phyloP scores from a whole-genome alignment of 2,797 vertebrate species.

The Hoplostethus mediterraneus region DNA sequence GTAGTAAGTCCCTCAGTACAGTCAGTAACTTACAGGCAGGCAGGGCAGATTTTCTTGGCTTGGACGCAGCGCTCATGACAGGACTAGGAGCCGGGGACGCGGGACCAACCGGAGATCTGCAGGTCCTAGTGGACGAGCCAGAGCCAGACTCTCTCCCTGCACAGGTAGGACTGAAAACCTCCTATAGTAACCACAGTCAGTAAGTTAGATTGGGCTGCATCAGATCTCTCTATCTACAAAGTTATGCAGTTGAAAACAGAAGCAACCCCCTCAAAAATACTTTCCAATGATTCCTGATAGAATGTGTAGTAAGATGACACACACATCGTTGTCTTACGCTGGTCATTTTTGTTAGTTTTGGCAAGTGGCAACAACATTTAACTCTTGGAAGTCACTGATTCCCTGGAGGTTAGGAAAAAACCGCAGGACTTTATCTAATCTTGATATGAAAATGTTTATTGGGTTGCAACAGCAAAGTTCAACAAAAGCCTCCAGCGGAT shows the following conservation, averaged over 20 bases:
- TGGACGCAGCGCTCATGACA: conserved; percentile 79
- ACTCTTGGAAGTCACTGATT: conserved; percentile 15
- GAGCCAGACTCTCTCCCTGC: conserved; percentile 71
- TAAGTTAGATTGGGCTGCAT: not conserved
- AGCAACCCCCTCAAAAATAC: not conserved
- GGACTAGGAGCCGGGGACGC: conserved; percentile 80
- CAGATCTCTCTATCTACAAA: conserved; percentile 8
- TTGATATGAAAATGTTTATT: conserved; percentile 5
- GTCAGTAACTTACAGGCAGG: conserved; percentile 66
- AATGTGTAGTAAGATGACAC: conserved; percentile 1
- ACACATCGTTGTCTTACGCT: too few species aligned
- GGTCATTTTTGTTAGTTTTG: not conserved
- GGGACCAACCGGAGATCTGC: conserved; percentile 81
- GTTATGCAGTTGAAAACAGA: conserved; percentile 13
- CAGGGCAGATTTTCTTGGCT: conserved; percentile 79
- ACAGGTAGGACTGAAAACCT: conserved; percentile 70
- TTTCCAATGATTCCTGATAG: not conserved
- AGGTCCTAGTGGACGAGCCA: conserved; percentile 72
- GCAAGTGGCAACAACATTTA: conserved; percentile 24
- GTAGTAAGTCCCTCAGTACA: conserved; percentile 64
- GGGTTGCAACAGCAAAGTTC: not conserved
- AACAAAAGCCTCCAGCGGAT: conserved; percentile 11
- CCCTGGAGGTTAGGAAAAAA: conserved; percentile 6
- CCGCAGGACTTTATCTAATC: conserved; percentile 1
- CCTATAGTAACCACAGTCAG: not conserved